Percentiles rank a stretch among this genome's conserved stretches.
Conservation (phyloP, 1,140 invertebrate species). For the Cydia amplana region DNA sequence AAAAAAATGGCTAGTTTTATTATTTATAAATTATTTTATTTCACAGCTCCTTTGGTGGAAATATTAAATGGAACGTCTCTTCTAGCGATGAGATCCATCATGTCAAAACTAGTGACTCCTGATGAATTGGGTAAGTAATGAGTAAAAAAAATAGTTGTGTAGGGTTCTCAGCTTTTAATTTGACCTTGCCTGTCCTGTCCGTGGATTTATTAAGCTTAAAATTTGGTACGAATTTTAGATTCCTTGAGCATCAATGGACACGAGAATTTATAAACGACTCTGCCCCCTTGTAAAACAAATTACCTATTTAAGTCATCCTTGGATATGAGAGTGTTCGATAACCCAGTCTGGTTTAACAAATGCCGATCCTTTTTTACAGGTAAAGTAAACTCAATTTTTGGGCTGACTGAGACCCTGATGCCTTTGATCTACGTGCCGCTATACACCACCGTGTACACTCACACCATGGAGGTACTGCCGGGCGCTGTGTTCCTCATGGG, state of each 20-base stretch:
- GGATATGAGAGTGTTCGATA: too few relatives aligned
- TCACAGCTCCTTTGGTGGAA: constrained; percentile 73
- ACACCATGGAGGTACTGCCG: constrained; percentile 84
- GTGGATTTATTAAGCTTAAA: too few relatives aligned
- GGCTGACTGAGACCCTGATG: constrained; percentile 84
- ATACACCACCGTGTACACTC: constrained; percentile 83
- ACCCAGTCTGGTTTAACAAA: too few relatives aligned
- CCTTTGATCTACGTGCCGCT: constrained; percentile 84
- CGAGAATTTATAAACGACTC: too few relatives aligned
- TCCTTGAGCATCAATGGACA: too few relatives aligned
- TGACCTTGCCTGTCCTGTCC: too few relatives aligned
- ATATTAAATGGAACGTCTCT: constrained; percentile 77
- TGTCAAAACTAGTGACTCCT: constrained; percentile 69
- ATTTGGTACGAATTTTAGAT: too few relatives aligned
- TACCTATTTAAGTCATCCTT: too few relatives aligned
- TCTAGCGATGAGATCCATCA: constrained; percentile 72
- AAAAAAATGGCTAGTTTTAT: background rate
- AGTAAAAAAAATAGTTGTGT: constrained; percentile 36
- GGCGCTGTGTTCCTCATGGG: constrained; percentile 86
- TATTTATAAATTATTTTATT: constrained; percentile 35
- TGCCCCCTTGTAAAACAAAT: too few relatives aligned
- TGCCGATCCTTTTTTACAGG: constrained; percentile 69
- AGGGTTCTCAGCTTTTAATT: too few relatives aligned
- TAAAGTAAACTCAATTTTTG: constrained; percentile 86
- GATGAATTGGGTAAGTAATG: constrained; percentile 70